Evolutionary conservation across 2,113 vertebrate genomes (phyloP), one percentile per base, ranked within the genome.

Genomic region (Heterochromis multidens): DNA sequence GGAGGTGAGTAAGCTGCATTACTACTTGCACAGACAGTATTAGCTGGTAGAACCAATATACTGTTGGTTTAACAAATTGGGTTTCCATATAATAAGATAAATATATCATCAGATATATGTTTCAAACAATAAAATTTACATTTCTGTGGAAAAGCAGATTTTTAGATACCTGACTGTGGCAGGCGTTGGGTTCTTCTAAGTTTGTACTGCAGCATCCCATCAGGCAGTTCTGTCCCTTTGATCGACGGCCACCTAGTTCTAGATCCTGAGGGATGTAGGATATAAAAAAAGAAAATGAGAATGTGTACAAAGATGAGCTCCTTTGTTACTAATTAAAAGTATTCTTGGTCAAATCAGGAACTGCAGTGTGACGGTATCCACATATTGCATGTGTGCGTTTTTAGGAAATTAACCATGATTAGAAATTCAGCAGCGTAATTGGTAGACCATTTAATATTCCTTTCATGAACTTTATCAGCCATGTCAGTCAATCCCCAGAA

Each of bases 201-300:
- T 94, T 96, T 59, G 90, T 16, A 67, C 90, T 95, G 86, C 96
- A 97, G 88, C 96, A 97, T 84, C 94, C 91, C 90, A 96, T 92
- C 88, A 97, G 92, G 88, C 96, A 97, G 89, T 81, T 95, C 29
- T 94, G 93, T 58, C 84, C 92, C 49, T 94, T 93, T 21, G 89
- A 81, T 37, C 63, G 86, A 60, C 80, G 92, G 6, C 86, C 67
- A 6, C 82, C 63, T 40, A 93, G 63, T 76, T 95, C 94, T 13
- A 91, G 88, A 80, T 96, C 95, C 96, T 97, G 84, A 65, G 4
- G 12, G 14, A 52, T 63, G 16, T 43, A 60, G 4, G 31, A 37
- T 17, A 13, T 29, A 4, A 77, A 14, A 83, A 7, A 60, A 79
- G n/a, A 57, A 67, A 70, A 46, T 65, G 13, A 88, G 46, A 88